A percentile compares a stretch with the other conserved stretches of the same genome.
phyloP scores from a whole-genome alignment of 2,113 vertebrate genomes.

The Struthio camelus region DNA sequence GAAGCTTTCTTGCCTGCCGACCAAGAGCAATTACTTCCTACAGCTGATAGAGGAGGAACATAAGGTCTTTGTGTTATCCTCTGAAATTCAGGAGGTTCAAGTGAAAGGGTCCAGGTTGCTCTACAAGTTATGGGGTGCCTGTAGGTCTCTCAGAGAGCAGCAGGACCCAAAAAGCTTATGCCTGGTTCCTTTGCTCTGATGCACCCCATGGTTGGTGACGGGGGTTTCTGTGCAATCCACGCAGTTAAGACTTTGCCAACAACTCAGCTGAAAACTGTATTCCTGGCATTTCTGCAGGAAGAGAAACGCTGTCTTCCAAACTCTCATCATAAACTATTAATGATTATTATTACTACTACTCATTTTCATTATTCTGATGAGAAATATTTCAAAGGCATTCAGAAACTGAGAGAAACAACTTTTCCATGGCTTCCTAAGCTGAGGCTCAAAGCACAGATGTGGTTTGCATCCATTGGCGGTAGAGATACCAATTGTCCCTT shows the following conservation, averaged over 20 bases:
- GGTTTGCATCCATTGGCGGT: not conserved
- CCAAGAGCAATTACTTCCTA: not conserved
- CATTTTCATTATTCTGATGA: not conserved
- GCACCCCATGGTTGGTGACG: not conserved
- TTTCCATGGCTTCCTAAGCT: not conserved
- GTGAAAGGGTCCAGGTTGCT: not conserved
- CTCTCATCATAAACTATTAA: not conserved
- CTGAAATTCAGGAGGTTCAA: not conserved
- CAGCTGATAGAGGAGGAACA: not conserved
- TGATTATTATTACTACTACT: not conserved
- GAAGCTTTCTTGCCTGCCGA: not conserved
- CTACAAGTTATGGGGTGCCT: rapidly evolving
- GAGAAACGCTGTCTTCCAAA: not conserved
- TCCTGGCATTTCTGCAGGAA: not conserved
- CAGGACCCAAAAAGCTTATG: not conserved
- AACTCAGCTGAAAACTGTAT: not conserved
- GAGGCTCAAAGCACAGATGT: not conserved
- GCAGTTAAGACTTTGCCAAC: not conserved
- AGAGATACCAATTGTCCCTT: not conserved
- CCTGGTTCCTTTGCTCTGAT: not conserved
- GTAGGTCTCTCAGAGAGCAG: not conserved
- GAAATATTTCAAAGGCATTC: not conserved
- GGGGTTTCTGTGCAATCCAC: not conserved
- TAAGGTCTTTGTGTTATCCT: not conserved
- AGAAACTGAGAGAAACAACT: not conserved